These are phyloP conservation scores for Manis pentadactyla DNA, from an alignment of 2,797 vertebrate species.

Conservation along the genomic window DNA sequence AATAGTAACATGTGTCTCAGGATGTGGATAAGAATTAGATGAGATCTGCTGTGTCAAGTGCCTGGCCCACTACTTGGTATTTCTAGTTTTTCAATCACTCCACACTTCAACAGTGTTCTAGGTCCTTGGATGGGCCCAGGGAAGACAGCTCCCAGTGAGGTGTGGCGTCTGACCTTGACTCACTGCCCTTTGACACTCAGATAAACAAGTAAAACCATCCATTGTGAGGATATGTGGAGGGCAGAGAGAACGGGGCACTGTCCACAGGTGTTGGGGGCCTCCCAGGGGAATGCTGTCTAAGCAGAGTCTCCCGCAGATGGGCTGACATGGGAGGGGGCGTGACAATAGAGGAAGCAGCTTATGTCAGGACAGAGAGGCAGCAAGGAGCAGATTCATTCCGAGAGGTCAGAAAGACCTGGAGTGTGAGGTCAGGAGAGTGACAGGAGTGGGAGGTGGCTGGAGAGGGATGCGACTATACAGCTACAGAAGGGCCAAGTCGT, in stretches of 20 bases:
- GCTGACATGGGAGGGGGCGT: not conserved
- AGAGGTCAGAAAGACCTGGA: not conserved
- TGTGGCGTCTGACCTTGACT: not conserved
- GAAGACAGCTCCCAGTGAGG: not conserved
- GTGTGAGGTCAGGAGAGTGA: not conserved
- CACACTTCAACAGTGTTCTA: not conserved
- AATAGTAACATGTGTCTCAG: not conserved
- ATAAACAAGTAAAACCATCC: not conserved
- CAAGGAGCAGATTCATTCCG: not conserved
- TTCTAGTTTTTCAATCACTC: not conserved
- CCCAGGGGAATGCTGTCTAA: not conserved
- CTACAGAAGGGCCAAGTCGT: rapidly evolving
- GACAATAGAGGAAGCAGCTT: not conserved
- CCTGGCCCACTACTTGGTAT: not conserved
- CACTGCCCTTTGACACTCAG: not conserved
- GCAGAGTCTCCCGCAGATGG: not conserved
- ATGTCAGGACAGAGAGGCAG: rapidly evolving
- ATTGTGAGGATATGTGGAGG: not conserved
- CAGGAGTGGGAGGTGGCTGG: not conserved
- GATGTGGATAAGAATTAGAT: not conserved
- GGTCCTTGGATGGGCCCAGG: not conserved
- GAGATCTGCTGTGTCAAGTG: not conserved
- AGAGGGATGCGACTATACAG: not conserved
- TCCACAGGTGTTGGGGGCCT: too few species aligned
- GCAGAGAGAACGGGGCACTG: not conserved